These are phyloP conservation scores for Cyprinus carpio DNA, from an alignment of 2,113 vertebrate species.

Conservation along the genomic window DNA sequence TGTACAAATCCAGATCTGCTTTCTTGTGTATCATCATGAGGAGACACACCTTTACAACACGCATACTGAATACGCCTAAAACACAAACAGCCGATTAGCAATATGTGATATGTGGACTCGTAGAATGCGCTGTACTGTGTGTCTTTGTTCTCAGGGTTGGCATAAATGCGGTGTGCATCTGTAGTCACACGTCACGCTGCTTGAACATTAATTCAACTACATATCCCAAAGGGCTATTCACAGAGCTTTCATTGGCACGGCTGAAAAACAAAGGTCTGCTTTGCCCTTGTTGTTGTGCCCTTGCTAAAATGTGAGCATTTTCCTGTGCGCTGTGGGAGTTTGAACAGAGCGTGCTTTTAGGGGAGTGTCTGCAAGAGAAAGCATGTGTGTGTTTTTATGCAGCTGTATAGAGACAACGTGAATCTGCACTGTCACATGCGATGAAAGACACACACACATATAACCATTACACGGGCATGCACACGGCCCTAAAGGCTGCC, in stretches of 20 bases:
- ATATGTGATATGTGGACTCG: slow-evolving; percentile 59
- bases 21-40: neutral
- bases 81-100: slow-evolving; percentile 71
- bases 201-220: slow-evolving; percentile 58
- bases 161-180: slow-evolving; percentile 61
- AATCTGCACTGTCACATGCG: slow-evolving; percentile 26
- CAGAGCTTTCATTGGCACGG: slow-evolving; percentile 46
- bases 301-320: slow-evolving; percentile 56
- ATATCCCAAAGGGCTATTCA: slow-evolving; percentile 45
- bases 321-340: slow-evolving; percentile 41
- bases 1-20: slow-evolving; percentile 16
- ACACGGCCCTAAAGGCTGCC: slow-evolving; percentile 32
- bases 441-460: slow-evolving; percentile 32
- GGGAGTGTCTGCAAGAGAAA: slow-evolving; percentile 1
- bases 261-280: slow-evolving; percentile 67
- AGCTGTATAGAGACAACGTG: slow-evolving; percentile 1
- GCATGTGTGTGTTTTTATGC: slow-evolving; percentile 21
- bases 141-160: slow-evolving; percentile 49
- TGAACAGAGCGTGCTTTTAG: slow-evolving; percentile 17
- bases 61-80: neutral
- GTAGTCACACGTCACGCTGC: slow-evolving; percentile 42
- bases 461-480: slow-evolving; percentile 6
- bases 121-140: slow-evolving; percentile 50
- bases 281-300: slow-evolving; percentile 62
- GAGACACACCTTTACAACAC: slow-evolving; percentile 1